Evolutionary conservation across 2,113 vertebrate species (phyloP), one percentile per base, ranked within the genome.

Genomic region (Mystacornis crossleyi): DNA sequence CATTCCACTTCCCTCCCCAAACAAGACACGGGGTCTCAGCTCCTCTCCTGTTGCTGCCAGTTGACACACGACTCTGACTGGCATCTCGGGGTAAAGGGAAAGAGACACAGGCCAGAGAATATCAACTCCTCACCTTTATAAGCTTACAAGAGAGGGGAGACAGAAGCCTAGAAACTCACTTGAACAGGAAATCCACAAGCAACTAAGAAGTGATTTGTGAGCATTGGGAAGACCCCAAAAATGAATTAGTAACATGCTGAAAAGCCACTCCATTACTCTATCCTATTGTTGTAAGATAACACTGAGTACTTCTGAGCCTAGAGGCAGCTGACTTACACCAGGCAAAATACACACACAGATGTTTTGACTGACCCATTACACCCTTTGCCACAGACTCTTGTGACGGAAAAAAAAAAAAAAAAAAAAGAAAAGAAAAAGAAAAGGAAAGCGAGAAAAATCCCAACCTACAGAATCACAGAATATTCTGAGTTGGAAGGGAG

Each of bases 371-470:
- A 61, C 50, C 23, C 31, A 53, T 43, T 31, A 51, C 33, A 71
- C 11, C 36, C 48, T 64, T 40, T 77, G 29, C 13, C 51, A 34
- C 11, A 50, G 11, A 40, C 14, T 48, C 34, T 9, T 55, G 29
- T 10, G 12, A 53, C 34, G 6, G 2, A 0, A 29, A 12, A 12
- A n/a, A 24, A 8, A 20, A 12, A 21, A 8, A 2, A 4, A 28
- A 43, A 45, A 4, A 24, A 69, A 6, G 1, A 0, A 33, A 40
- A 21, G 3, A 26, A 5, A 77, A 42, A 42, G 14, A 42, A 57
- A 69, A 6, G 1, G 0, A 33, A 38, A 21, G 3, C 23, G 4
- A 67, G 2, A 45, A 21, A 54, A 71, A 6, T 5, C 4, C 9
- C 23, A 71, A 12, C 7, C n/a, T 31, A 54, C 40, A 42, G 34